These are phyloP conservation scores for Meandrina meandrites DNA, from an alignment of 92 coral and sea anemone species.

Conservation along the genomic window DNA sequence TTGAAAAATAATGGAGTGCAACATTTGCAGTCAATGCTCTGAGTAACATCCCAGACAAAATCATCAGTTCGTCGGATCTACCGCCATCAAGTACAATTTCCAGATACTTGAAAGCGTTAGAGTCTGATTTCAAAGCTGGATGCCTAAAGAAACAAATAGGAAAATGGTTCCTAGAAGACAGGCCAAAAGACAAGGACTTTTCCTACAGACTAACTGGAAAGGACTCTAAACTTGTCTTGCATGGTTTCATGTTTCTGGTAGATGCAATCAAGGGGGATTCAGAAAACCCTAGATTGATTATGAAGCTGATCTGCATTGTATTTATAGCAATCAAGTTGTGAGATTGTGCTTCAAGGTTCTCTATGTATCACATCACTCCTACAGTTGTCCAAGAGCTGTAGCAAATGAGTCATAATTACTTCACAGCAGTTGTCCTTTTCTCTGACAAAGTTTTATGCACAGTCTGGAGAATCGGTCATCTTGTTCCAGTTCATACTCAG, in stretches of 20 bases:
- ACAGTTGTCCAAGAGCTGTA: constrained; percentile 25
- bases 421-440: constrained; percentile 56
- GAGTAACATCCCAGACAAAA: constrained; percentile 31
- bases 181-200: constrained; percentile 55
- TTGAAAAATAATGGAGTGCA: constrained; percentile 65
- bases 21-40: constrained; percentile 43
- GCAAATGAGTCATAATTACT: constrained; percentile 28
- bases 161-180: constrained; percentile 61
- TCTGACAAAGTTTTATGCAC: constrained; percentile 50
- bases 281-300: constrained; percentile 36
- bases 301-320: constrained; percentile 57
- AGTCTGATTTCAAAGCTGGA: constrained; percentile 55
- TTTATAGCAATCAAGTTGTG: constrained; percentile 57
- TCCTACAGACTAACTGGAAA: constrained; percentile 70
- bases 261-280: constrained; percentile 61
- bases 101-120: constrained; percentile 49
- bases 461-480: constrained; percentile 68
- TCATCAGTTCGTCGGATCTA: constrained; percentile 29
- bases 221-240: constrained; percentile 59
- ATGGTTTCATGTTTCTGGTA: constrained; percentile 68
- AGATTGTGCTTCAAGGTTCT: constrained; percentile 55
- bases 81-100: constrained; percentile 29
- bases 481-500: constrained; percentile 60
- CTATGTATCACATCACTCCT: constrained; percentile 45
- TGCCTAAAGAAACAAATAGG: constrained; percentile 56